These are phyloP conservation scores for Cottoperca gobio DNA, from an alignment of 2,797 vertebrate species.

Conservation along the genomic window DNA sequence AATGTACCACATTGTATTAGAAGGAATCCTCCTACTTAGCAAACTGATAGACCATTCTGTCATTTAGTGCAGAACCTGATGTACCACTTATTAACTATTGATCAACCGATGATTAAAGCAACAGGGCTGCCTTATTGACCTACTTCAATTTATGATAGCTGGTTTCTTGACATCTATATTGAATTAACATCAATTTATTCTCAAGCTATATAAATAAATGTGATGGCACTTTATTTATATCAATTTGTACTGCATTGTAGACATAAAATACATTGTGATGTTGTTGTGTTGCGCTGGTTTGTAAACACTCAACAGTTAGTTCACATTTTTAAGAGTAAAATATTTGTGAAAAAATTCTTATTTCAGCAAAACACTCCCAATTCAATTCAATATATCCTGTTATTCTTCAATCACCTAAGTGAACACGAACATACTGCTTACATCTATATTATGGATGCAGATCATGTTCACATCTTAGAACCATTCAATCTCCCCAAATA, in stretches of 20 bases:
- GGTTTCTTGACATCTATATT: too few species aligned
- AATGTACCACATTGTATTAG: slow-evolving; percentile 52
- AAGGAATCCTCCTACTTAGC: slow-evolving; percentile 39
- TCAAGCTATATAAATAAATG: not conserved
- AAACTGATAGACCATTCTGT: slow-evolving; percentile 29
- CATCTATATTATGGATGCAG: slow-evolving; percentile 15
- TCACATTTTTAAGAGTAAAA: not conserved
- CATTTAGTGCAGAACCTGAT: slow-evolving; percentile 36
- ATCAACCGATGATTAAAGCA: slow-evolving; percentile 35
- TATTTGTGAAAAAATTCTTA: not conserved
- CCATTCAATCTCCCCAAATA: slow-evolving; percentile 17
- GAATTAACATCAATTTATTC: too few species aligned
- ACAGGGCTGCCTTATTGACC: slow-evolving; percentile 17
- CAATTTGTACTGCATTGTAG: not conserved
- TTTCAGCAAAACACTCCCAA: not conserved
- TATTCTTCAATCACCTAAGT: not conserved
- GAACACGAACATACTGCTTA: not conserved
- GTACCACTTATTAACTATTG: slow-evolving; percentile 60
- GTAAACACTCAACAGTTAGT: not conserved
- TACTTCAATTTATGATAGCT: too few species aligned
- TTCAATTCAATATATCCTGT: not conserved
- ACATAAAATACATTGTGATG: not conserved
- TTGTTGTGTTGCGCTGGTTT: not conserved
- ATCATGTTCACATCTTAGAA: slow-evolving; percentile 21
- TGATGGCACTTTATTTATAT: not conserved